These are phyloP conservation scores for Scopus umbretta DNA, from an alignment of 2,113 vertebrate species.

Conservation along the genomic window DNA sequence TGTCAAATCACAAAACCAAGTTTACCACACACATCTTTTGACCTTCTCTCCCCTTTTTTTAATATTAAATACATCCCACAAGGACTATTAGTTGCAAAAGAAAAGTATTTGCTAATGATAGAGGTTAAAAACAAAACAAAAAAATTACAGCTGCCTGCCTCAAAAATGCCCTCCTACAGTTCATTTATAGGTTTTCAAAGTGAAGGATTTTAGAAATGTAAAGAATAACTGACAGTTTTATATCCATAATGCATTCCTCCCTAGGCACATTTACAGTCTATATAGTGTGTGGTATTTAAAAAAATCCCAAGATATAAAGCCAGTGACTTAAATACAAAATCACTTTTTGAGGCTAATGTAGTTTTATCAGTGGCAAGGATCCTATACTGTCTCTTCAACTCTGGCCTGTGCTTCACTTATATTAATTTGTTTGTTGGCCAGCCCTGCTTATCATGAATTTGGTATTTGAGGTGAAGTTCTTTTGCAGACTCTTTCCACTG, in stretches of 20 bases:
- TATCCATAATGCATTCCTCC: constrained; percentile 48
- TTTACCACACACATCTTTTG: neutral
- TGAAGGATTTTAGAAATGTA: constrained; percentile 42
- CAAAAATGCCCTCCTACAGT: constrained; percentile 3
- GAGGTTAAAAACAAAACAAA: constrained; percentile 35
- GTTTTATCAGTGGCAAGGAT: neutral
- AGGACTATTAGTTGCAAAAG: constrained; percentile 16
- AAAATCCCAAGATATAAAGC: neutral
- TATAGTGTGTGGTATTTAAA: neutral
- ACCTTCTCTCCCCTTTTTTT: neutral
- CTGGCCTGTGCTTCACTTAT: neutral
- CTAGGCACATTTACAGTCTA: constrained; percentile 5
- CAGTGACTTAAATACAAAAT: constrained; percentile 2
- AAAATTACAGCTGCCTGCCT: constrained; percentile 27
- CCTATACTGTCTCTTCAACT: neutral
- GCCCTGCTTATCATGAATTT: neutral
- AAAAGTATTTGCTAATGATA: constrained; percentile 52
- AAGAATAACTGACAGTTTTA: constrained; percentile 54
- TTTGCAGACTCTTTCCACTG: neutral
- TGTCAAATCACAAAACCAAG: neutral
- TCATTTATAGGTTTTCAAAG: constrained; percentile 51
- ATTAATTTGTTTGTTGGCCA: constrained; percentile 17
- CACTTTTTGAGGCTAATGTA: neutral
- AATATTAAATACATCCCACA: neutral
- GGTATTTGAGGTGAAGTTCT: neutral